These are phyloP conservation scores for Entomobrya proxima DNA, from an alignment of 2,888 invertebrate genomes.

Conservation along the genomic window DNA sequence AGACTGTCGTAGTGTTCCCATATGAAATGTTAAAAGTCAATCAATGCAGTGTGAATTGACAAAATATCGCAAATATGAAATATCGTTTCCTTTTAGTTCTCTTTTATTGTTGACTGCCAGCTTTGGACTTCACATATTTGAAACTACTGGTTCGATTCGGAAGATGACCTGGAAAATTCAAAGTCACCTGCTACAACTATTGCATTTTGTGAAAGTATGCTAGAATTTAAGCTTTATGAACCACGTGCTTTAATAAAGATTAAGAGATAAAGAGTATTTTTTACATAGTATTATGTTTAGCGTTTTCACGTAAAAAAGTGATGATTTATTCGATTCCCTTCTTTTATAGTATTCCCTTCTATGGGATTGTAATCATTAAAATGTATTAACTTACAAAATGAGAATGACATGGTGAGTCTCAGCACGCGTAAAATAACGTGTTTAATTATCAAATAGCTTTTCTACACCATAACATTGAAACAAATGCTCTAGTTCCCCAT, in stretches of 20 bases:
- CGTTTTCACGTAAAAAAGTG: too few relatives aligned
- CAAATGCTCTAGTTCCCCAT: neutral
- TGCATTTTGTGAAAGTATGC: neutral
- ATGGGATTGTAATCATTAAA: neutral
- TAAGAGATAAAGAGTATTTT: too few relatives aligned
- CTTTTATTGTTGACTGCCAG: neutral
- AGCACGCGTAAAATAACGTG: neutral
- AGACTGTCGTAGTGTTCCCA: constrained; percentile 35
- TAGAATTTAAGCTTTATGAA: too few relatives aligned
- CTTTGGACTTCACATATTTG: neutral
- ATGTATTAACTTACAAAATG: neutral
- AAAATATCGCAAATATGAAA: constrained; percentile 45
- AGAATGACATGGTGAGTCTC: neutral
- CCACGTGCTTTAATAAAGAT: too few relatives aligned
- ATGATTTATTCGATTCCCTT: too few relatives aligned
- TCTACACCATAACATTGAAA: neutral
- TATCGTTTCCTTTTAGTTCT: constrained; percentile 40
- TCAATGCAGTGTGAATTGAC: constrained; percentile 1
- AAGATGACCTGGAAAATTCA: neutral
- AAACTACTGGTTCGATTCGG: neutral
- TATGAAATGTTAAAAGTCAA: neutral
- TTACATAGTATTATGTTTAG: too few relatives aligned
- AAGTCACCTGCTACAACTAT: neutral
- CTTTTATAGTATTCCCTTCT: too few relatives aligned
- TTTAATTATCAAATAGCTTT: neutral